phyloP scores from a whole-genome alignment of 1,140 invertebrate species.

The Trissolcus basalis region DNA sequence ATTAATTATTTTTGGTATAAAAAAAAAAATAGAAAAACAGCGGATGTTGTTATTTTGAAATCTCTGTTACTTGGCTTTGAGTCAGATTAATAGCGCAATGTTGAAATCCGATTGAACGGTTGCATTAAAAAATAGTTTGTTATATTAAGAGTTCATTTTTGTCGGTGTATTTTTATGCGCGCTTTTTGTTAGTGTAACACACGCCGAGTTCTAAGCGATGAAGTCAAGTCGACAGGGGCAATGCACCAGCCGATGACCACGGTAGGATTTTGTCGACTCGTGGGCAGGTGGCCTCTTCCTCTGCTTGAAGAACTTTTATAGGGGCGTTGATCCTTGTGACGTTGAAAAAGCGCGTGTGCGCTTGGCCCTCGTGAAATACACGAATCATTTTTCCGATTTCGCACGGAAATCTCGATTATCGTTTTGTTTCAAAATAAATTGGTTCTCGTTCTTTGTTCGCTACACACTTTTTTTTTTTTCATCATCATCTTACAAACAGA shows the following conservation, averaged over 20 bases:
- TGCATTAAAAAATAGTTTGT: slow-evolving; percentile 13
- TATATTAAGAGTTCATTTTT: background rate
- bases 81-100: slow-evolving; percentile 3
- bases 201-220: slow-evolving; percentile 65
- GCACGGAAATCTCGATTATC: slow-evolving; percentile 16
- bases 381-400: slow-evolving; percentile 52
- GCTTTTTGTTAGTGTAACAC: slow-evolving; percentile 46
- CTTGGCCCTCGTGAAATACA: slow-evolving; percentile 39
- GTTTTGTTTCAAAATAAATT: background rate
- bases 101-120: too few species aligned
- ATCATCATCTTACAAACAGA: background rate
- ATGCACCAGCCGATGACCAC: slow-evolving; percentile 70
- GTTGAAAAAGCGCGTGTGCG: slow-evolving; percentile 59
- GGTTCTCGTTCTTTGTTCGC: background rate
- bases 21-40: too few species aligned
- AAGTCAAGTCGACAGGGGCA: slow-evolving; percentile 73
- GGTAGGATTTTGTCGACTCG: slow-evolving; percentile 65
- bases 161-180: slow-evolving; percentile 41
- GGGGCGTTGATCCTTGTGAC: slow-evolving; percentile 74
- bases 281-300: slow-evolving; percentile 74
- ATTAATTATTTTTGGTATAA: too few species aligned
- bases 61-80: too few species aligned
- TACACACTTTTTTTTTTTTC: background rate
- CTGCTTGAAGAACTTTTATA: slow-evolving; percentile 75
- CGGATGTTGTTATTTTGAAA: too few species aligned